phyloP scores from a whole-genome alignment of 2,113 vertebrate genomes.

The Mungos mungo region DNA sequence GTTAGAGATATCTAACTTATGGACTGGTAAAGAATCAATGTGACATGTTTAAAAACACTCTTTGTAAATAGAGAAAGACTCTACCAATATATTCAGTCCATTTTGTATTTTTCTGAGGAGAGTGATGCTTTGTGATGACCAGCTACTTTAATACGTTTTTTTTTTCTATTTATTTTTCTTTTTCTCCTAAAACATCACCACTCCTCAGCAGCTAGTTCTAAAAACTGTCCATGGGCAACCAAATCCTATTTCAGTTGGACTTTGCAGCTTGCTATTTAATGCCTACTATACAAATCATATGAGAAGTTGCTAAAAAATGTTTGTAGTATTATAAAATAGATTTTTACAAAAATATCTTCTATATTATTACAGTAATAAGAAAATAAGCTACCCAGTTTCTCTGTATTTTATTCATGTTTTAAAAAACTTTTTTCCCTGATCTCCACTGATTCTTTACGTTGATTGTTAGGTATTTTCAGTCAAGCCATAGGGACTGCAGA shows the following conservation, averaged over 20 bases:
- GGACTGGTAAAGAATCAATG: not conserved
- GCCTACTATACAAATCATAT: not conserved
- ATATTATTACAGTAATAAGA: not conserved
- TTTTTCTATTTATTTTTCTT: not conserved
- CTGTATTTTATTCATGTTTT: not conserved
- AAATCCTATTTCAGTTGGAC: not conserved
- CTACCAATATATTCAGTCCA: not conserved
- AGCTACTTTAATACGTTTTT: not conserved
- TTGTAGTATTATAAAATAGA: not conserved
- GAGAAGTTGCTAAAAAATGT: not conserved
- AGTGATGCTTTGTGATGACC: not conserved
- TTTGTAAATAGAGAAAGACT: not conserved
- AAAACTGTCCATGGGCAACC: not conserved
- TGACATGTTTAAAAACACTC: not conserved
- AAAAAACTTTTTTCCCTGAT: not conserved
- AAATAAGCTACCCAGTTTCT: not conserved
- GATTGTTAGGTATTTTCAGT: not conserved
- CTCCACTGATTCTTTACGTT: not conserved
- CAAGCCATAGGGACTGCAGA: not conserved
- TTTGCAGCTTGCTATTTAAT: not conserved
- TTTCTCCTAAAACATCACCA: not conserved
- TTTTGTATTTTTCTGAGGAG: not conserved
- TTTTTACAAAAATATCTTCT: not conserved
- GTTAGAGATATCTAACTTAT: not conserved
- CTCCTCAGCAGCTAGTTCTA: not conserved